Percentiles rank a stretch among this genome's conserved stretches.
Evolutionary conservation across 2,113 vertebrate species (phyloP).

Genomic region (Halichoeres trimaculatus): DNA sequence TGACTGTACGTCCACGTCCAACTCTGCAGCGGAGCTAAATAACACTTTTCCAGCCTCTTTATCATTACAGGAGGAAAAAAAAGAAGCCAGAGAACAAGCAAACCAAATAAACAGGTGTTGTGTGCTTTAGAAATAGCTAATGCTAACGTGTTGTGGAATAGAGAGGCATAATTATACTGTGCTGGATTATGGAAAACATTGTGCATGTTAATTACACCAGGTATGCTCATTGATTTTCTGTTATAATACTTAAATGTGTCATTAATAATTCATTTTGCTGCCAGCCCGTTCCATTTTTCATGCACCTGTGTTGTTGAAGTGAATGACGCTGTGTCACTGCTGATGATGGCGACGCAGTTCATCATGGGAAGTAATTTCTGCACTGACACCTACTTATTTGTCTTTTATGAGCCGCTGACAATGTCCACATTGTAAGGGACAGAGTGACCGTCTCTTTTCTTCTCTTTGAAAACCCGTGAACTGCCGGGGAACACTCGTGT

Average conservation of each 20-base stretch:
- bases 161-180: conserved; percentile 86
- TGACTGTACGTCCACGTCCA: conserved; percentile 58
- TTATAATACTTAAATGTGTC: conserved; percentile 87
- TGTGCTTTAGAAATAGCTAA: conserved; percentile 83
- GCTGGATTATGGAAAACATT: conserved; percentile 85
- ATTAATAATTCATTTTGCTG: conserved; percentile 88
- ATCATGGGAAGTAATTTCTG: conserved; percentile 76
- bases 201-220: conserved; percentile 87
- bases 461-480: conserved; percentile 1
- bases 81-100: conserved; percentile 70
- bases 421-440: conserved; percentile 51
- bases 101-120: conserved; percentile 87
- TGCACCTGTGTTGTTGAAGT: conserved; percentile 85
- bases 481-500: conserved; percentile 15
- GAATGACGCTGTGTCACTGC: conserved; percentile 78
- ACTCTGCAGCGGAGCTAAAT: conserved; percentile 61
- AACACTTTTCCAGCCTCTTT: conserved; percentile 71
- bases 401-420: conserved; percentile 73
- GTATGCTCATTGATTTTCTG: conserved; percentile 87
- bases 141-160: conserved; percentile 86
- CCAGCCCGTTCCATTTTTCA: conserved; percentile 82
- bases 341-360: conserved; percentile 72
- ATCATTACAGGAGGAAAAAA: conserved; percentile 70
- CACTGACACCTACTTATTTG: conserved; percentile 77
- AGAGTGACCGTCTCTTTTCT: conserved; percentile 32